Evolutionary conservation across 2,113 vertebrate species (phyloP).

Genomic region (Fregata magnificens): DNA sequence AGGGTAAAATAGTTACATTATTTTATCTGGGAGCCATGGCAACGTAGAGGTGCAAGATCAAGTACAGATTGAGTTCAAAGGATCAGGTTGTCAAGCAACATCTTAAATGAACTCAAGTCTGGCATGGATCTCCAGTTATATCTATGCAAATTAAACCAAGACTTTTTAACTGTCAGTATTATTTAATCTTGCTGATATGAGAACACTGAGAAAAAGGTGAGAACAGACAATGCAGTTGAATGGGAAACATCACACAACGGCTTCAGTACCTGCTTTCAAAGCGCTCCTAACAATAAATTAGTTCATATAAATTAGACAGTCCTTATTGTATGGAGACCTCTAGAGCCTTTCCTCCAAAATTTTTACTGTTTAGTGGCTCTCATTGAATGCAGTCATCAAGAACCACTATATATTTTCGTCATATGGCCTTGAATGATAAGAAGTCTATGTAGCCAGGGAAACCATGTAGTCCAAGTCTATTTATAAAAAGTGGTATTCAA

Average conservation of each 20-base stretch:
- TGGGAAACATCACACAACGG: not conserved
- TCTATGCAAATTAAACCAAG: not conserved
- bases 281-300: not conserved
- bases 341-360: not conserved
- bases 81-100: not conserved
- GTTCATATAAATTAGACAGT: not conserved
- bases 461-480: not conserved
- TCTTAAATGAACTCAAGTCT: not conserved
- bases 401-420: not conserved
- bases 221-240: not conserved
- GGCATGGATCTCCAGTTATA: not conserved
- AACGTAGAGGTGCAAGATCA: not conserved
- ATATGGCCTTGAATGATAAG: not conserved
- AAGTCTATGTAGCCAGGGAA: not conserved
- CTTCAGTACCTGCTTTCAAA: not conserved
- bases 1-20: not conserved
- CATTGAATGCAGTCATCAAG: not conserved
- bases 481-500: not conserved
- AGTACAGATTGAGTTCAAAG: constrained; percentile 8
- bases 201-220: not conserved
- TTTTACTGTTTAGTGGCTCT: not conserved
- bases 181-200: not conserved
- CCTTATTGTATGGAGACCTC: not conserved
- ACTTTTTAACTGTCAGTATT: not conserved
- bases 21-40: constrained; percentile 22